phyloP scores from a whole-genome alignment of 2,113 vertebrate genomes.

The Paramormyrops kingsleyae region DNA sequence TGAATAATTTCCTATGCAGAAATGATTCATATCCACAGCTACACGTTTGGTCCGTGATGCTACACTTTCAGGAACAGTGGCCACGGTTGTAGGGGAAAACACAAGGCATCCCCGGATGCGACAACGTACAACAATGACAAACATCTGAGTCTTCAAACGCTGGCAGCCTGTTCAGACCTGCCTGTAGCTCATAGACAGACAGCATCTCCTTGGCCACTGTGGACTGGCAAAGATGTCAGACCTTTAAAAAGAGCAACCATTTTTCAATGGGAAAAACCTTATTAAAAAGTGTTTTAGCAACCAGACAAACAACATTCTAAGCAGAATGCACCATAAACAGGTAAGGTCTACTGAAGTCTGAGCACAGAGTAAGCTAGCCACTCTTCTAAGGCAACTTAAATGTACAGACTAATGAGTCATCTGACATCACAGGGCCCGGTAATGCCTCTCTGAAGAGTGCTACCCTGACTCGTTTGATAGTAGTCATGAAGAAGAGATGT shows the following conservation, averaged over 20 bases:
- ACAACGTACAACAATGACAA: background rate
- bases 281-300: background rate
- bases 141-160: background rate
- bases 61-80: background rate
- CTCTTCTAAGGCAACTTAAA: constrained; percentile 13
- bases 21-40: background rate
- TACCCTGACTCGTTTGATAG: constrained; percentile 11
- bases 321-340: background rate
- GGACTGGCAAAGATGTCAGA: background rate
- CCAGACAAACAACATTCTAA: background rate
- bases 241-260: background rate
- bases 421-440: background rate
- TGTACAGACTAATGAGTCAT: background rate
- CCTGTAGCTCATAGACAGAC: background rate
- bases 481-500: background rate
- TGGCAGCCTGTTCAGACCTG: background rate
- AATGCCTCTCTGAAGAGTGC: background rate
- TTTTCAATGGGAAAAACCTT: background rate
- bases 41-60: background rate
- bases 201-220: background rate
- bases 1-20: background rate
- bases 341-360: constrained; percentile 7
- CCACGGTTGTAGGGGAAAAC: background rate
- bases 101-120: background rate
- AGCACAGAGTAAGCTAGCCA: background rate